Conservation (phyloP, 2,888 invertebrate species). For the Leptinotarsa peninsularis region DNA sequence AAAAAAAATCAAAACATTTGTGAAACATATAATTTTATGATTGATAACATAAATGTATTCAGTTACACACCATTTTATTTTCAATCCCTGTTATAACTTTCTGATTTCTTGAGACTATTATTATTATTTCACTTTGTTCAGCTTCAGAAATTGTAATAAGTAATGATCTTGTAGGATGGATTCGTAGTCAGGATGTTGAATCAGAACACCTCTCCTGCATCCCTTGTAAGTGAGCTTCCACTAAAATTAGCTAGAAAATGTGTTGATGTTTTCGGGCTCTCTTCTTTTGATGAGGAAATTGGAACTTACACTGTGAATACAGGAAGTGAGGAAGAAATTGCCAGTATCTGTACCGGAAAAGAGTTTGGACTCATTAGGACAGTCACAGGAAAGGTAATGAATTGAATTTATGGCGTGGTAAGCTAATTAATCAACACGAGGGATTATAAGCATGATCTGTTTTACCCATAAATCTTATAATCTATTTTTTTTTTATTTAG, state of each 20-base stretch:
- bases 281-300: constrained; percentile 78
- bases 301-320: constrained; percentile 60
- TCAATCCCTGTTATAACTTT: too few species aligned
- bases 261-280: constrained; percentile 80
- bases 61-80: too few species aligned
- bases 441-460: too few species aligned
- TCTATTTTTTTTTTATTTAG: too few species aligned
- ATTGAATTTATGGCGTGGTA: background rate
- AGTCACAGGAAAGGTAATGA: constrained; percentile 81
- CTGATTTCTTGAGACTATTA: background rate
- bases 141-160: too few species aligned
- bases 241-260: constrained; percentile 84
- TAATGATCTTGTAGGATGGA: constrained; percentile 72
- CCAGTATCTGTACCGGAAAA: constrained; percentile 84
- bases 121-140: background rate
- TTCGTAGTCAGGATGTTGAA: constrained; percentile 82
- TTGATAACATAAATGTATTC: too few species aligned
- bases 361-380: constrained; percentile 90
- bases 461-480: too few species aligned
- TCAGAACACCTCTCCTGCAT: constrained; percentile 71
- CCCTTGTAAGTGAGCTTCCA: constrained; percentile 75
- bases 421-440: too few species aligned
- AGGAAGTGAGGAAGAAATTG: constrained; percentile 80
- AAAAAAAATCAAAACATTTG: too few species aligned
- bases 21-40: too few species aligned